phyloP scores from a whole-genome alignment of 1,140 invertebrate species.

The Acromyrmex echinatior region DNA sequence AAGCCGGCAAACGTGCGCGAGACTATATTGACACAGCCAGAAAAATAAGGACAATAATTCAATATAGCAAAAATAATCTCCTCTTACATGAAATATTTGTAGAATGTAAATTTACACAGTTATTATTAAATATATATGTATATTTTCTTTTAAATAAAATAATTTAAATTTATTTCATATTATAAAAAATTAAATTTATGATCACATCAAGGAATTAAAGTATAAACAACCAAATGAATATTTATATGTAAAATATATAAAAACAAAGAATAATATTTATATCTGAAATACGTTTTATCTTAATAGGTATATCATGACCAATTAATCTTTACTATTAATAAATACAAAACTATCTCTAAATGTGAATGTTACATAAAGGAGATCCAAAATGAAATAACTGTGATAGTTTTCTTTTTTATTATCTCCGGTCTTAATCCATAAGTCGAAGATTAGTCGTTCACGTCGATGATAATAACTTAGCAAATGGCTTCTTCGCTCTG shows the following conservation, averaged over 20 bases:
- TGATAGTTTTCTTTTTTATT: slow-evolving; percentile 17
- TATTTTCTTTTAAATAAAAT: neutral
- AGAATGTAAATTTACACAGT: neutral
- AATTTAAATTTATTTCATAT: neutral
- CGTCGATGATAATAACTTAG: slow-evolving; percentile 56
- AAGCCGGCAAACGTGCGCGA: slow-evolving; percentile 19
- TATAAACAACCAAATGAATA: neutral
- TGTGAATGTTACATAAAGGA: neutral
- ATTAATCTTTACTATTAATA: neutral
- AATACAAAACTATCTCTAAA: neutral
- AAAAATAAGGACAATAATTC: neutral
- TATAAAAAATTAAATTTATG: neutral
- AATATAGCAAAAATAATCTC: neutral
- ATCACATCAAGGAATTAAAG: neutral
- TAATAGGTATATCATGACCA: neutral
- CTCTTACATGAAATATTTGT: neutral
- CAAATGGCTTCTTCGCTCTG: slow-evolving; percentile 41
- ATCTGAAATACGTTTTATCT: slow-evolving; percentile 4
- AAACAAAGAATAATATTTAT: neutral
- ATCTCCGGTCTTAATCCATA: neutral
- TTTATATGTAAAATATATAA: neutral
- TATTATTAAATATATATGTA: neutral
- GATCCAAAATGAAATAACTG: neutral
- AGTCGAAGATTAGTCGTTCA: slow-evolving; percentile 52
- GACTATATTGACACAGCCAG: slow-evolving; percentile 19